These are phyloP conservation scores for Amphiduros pacificus DNA, from an alignment of 2,888 invertebrate species.

Conservation along the genomic window DNA sequence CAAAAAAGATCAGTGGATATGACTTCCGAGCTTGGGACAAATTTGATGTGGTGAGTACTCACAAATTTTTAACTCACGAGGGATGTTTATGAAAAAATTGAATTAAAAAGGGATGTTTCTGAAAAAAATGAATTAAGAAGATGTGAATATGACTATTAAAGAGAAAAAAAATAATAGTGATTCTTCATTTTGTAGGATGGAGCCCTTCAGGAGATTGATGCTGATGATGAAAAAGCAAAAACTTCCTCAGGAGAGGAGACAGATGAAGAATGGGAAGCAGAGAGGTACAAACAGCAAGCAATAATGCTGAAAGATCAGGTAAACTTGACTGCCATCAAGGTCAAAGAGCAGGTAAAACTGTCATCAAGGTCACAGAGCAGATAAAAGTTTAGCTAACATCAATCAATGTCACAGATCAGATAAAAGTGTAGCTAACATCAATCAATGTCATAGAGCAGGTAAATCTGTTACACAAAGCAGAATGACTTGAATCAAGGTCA, in stretches of 20 bases:
- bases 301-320: conserved; percentile 73
- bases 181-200: conserved; percentile 44
- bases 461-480: too few species aligned
- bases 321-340: too few species aligned
- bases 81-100: too few species aligned
- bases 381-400: too few species aligned
- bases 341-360: too few species aligned
- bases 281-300: conserved; percentile 66
- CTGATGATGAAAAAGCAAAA: conserved; percentile 27
- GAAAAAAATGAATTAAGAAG: not conserved
- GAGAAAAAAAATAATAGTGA: not conserved
- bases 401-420: too few species aligned
- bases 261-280: conserved; percentile 55
- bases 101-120: too few species aligned
- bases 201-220: conserved; percentile 48
- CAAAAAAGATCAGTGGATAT: conserved; percentile 65
- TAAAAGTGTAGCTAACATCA: too few species aligned
- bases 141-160: not conserved
- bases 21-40: conserved; percentile 79
- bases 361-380: too few species aligned
- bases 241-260: conserved; percentile 48
- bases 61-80: not conserved
- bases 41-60: conserved; percentile 72
- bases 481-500: too few species aligned
- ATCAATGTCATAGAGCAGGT: too few species aligned